Evolutionary conservation across 2,113 vertebrate genomes (phyloP).

Genomic region (Ondatra zibethicus): DNA sequence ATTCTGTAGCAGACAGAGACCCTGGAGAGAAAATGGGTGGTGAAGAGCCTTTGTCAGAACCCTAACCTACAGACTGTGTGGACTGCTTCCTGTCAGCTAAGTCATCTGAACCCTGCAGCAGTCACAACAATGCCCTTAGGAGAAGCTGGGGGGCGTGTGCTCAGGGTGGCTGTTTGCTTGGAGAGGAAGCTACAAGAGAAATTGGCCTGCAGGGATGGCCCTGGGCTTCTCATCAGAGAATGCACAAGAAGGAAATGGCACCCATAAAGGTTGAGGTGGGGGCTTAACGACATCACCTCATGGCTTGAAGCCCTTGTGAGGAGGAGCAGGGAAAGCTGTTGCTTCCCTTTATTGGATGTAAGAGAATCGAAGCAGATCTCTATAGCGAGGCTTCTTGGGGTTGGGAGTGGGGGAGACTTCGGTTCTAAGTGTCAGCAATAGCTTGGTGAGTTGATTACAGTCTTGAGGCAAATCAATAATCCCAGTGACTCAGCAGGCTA

Average conservation of each 20-base stretch:
- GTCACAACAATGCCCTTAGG: not conserved
- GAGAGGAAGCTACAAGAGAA: not conserved
- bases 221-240: conserved; percentile 12
- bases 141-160: fast-evolving
- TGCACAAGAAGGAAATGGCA: conserved; percentile 3
- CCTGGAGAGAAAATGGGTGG: not conserved
- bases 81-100: not conserved
- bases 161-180: not conserved
- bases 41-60: conserved; percentile 8
- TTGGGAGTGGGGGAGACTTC: not conserved
- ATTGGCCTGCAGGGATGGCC: not conserved
- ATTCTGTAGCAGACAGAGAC: not conserved
- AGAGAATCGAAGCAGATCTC: not conserved
- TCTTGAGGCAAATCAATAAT: not conserved
- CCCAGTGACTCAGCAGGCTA: not conserved
- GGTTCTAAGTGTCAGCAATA: not conserved
- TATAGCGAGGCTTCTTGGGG: not conserved
- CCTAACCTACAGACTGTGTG: not conserved
- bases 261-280: not conserved
- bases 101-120: not conserved
- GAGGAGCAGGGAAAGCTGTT: not conserved
- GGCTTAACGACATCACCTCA: conserved; percentile 33
- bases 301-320: not conserved
- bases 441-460: too few relatives aligned
- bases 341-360: not conserved